phyloP scores from a whole-genome alignment of 2,797 vertebrate genomes.

The Poliocrania exsul region DNA sequence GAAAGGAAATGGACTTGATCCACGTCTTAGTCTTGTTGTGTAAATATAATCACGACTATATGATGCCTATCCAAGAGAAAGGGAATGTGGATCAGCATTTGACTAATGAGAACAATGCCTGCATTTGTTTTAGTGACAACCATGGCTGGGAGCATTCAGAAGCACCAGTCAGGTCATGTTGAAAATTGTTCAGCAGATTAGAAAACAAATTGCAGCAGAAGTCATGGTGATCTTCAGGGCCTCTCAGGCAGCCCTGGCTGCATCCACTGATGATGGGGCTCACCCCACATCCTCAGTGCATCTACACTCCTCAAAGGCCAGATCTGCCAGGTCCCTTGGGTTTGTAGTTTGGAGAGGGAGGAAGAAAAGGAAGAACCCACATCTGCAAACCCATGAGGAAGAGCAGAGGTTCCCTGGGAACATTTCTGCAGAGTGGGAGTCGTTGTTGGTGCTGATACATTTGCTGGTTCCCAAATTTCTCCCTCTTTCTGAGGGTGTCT shows the following conservation, averaged over 20 bases:
- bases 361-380: background rate
- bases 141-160: background rate
- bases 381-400: background rate
- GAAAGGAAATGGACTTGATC: background rate
- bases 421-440: background rate
- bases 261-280: background rate
- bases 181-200: conserved; percentile 8
- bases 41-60: background rate
- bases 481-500: background rate
- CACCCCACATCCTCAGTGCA: background rate
- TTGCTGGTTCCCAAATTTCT: accelerated
- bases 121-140: background rate
- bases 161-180: background rate
- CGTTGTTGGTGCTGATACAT: accelerated
- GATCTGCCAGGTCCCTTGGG: background rate
- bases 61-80: background rate
- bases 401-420: background rate
- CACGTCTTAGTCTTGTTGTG: background rate
- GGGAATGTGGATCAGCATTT: background rate
- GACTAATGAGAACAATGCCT: background rate
- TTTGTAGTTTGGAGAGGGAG: background rate
- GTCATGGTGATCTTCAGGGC: background rate
- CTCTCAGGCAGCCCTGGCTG: background rate
- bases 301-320: conserved; percentile 19
- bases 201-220: conserved; percentile 43